Evolutionary conservation across 2,113 vertebrate species (phyloP).

Genomic region (Petrocephalus microphthalmus): DNA sequence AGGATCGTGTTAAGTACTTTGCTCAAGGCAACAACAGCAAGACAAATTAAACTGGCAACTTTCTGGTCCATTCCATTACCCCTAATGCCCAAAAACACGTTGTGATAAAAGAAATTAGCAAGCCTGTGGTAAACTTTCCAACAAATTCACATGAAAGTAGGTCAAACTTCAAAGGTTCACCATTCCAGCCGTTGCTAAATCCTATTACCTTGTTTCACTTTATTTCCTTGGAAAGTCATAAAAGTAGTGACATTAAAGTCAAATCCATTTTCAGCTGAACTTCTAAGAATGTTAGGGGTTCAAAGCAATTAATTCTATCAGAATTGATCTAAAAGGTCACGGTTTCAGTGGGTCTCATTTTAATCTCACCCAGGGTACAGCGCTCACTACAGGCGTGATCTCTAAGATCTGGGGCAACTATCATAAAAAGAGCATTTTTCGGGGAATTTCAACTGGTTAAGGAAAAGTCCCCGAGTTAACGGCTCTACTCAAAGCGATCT

Average conservation of each 20-base stretch:
- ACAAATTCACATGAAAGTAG: constrained; percentile 30
- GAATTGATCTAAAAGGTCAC: constrained; percentile 10
- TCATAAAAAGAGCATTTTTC: not conserved
- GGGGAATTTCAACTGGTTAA: constrained; percentile 9
- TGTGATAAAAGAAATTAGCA: not conserved
- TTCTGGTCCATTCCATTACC: not conserved
- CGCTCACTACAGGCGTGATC: not conserved
- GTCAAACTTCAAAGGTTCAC: constrained; percentile 35
- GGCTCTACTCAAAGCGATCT: constrained; percentile 11
- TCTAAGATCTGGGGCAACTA: not conserved
- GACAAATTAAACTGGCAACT: not conserved
- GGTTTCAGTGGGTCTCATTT: constrained; percentile 20
- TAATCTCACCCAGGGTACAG: constrained; percentile 4
- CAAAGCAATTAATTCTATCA: constrained; percentile 18
- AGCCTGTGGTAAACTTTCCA: constrained; percentile 4
- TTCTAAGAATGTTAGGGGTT: constrained; percentile 30
- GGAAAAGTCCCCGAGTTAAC: constrained; percentile 4
- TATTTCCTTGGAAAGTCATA: constrained; percentile 23
- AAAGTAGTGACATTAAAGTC: not conserved
- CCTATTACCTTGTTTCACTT: constrained; percentile 30
- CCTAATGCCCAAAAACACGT: not conserved
- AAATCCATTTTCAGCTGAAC: constrained; percentile 3
- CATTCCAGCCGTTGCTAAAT: constrained; percentile 30
- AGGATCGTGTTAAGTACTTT: not conserved
- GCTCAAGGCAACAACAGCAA: not conserved